Evolutionary conservation across 2,113 vertebrate species (phyloP).

Genomic region (Gulo gulo): DNA sequence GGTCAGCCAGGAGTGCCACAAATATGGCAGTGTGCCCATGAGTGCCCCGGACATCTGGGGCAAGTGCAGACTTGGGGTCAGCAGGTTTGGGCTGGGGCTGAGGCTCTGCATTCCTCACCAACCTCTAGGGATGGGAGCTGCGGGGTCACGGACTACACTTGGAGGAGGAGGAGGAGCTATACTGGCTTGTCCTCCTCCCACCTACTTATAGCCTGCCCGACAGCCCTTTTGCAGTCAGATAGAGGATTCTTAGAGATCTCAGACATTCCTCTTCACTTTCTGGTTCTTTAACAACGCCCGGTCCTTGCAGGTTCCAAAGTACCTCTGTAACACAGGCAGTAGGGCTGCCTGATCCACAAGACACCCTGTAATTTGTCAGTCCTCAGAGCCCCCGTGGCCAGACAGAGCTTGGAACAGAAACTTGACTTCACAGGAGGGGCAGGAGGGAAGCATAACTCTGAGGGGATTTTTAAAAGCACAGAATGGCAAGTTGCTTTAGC

Average conservation of each 20-base stretch:
- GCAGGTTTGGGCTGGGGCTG: not conserved
- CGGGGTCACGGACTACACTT: not conserved
- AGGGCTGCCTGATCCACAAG: not conserved
- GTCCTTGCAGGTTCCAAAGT: not conserved
- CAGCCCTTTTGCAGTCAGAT: not conserved
- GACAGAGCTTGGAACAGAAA: not conserved
- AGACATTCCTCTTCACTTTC: not conserved
- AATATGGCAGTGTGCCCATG: fast-evolving
- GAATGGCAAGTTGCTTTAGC: not conserved
- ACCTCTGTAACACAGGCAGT: not conserved
- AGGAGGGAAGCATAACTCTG: not conserved
- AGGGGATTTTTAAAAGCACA: not conserved
- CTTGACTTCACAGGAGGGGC: not conserved
- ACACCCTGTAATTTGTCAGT: not conserved
- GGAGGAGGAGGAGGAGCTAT: not conserved
- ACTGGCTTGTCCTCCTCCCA: not conserved
- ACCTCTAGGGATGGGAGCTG: not conserved
- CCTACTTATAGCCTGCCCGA: too few relatives aligned
- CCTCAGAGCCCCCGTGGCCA: not conserved
- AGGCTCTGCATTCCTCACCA: not conserved
- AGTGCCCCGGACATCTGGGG: not conserved
- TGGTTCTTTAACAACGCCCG: not conserved
- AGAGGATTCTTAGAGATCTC: not conserved
- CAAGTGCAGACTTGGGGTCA: not conserved
- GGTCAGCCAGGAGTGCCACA: not conserved